These are phyloP conservation scores for Diceros bicornis DNA, from an alignment of 2,797 vertebrate genomes.

Conservation along the genomic window DNA sequence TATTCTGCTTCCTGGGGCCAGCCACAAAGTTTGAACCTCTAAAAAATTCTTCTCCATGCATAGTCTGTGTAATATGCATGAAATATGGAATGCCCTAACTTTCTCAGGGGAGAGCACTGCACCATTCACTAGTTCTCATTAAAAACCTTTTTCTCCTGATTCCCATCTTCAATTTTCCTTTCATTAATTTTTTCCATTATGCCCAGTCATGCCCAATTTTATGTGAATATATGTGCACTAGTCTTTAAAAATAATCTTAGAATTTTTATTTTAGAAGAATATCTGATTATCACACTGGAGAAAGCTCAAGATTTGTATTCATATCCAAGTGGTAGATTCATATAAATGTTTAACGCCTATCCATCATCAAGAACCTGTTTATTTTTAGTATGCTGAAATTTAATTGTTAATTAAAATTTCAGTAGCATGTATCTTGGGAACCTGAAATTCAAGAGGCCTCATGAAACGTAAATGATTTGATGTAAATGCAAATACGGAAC, in stretches of 20 bases:
- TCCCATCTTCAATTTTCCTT: slow-evolving; percentile 70
- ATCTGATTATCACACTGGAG: slow-evolving; percentile 72
- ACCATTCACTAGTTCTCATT: slow-evolving; percentile 66
- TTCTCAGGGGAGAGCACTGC: slow-evolving; percentile 27
- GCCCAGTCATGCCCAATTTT: slow-evolving; percentile 63
- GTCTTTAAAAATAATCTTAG: slow-evolving; percentile 53
- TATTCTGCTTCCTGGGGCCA: background rate
- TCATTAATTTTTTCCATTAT: slow-evolving; percentile 78
- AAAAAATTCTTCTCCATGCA: background rate
- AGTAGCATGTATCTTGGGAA: slow-evolving; percentile 63
- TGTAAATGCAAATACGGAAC: slow-evolving; percentile 25
- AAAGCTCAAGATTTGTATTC: slow-evolving; percentile 24
- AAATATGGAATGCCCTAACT: slow-evolving; percentile 8
- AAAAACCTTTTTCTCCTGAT: slow-evolving; percentile 57
- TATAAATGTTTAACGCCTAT: slow-evolving; percentile 66
- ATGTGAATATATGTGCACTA: slow-evolving; percentile 50
- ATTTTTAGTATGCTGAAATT: slow-evolving; percentile 63
- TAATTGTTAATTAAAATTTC: slow-evolving; percentile 81
- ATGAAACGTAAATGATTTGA: slow-evolving; percentile 65
- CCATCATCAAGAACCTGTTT: slow-evolving; percentile 13
- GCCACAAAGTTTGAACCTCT: background rate
- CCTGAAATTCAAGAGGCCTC: slow-evolving; percentile 54
- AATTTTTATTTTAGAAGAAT: slow-evolving; percentile 67
- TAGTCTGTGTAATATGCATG: background rate
- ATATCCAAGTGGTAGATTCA: slow-evolving; percentile 63